Percentiles rank a stretch among this genome's conserved stretches.
phyloP scores from a whole-genome alignment of 2,113 vertebrate genomes.

The Apodemus sylvaticus region DNA sequence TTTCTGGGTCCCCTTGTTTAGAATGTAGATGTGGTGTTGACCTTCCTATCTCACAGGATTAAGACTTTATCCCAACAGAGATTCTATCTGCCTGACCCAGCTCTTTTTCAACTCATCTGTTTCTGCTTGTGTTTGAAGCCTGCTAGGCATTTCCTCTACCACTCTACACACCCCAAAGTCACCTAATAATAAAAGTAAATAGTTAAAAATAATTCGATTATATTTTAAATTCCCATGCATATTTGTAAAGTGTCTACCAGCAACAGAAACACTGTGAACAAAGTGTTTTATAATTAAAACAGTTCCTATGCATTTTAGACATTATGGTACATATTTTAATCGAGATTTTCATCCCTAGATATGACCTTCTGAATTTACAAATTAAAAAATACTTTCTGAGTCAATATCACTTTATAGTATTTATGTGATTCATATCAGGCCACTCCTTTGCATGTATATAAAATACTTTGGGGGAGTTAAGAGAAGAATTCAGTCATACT shows the following conservation, averaged over 20 bases:
- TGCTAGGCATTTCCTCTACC: neutral
- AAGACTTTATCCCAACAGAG: constrained; percentile 47
- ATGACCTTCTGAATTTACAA: neutral
- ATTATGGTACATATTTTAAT: neutral
- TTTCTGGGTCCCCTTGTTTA: constrained; percentile 29
- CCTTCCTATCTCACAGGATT: constrained; percentile 45
- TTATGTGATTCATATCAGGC: neutral
- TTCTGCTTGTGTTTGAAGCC: neutral
- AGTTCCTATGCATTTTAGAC: neutral
- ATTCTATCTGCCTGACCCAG: constrained; percentile 50
- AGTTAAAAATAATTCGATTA: neutral
- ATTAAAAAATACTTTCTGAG: neutral
- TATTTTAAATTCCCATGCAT: neutral
- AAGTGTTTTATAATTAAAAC: neutral
- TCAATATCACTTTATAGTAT: neutral
- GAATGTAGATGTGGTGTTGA: neutral
- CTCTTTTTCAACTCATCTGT: constrained; percentile 4
- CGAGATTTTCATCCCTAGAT: neutral
- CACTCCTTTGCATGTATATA: neutral
- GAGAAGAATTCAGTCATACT: neutral
- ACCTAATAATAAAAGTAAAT: neutral
- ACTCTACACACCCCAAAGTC: neutral
- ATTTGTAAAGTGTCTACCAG: neutral
- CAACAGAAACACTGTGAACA: neutral
- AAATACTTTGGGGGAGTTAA: neutral